phyloP scores from a whole-genome alignment of 2,888 invertebrate species.

The Cepaea hortensis region DNA sequence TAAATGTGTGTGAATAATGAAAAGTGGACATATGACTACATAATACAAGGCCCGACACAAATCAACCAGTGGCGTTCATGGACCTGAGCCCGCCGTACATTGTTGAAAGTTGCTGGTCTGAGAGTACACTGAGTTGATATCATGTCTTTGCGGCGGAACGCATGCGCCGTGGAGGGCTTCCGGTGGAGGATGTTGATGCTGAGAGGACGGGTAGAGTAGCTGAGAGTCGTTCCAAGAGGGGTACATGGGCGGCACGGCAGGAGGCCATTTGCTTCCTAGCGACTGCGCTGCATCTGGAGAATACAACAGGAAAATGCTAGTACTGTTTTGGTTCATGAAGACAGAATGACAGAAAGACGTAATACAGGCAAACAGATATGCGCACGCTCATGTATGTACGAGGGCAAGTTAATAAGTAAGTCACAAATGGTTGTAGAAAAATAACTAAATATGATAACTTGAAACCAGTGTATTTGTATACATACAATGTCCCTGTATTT shows the following conservation, averaged over 20 bases:
- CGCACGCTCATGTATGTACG: not conserved
- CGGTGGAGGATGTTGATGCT: conserved; percentile 46
- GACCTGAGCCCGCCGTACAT: conserved; percentile 46
- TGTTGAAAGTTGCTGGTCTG: conserved; percentile 51
- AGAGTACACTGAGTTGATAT: conserved; percentile 43
- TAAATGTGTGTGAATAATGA: not conserved
- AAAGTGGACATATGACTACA: not conserved
- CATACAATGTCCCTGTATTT: no score
- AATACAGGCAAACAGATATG: not conserved
- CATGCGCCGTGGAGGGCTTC: conserved; percentile 45
- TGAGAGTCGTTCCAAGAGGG: conserved; percentile 52
- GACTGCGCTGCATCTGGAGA: conserved; percentile 51
- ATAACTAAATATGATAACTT: no score
- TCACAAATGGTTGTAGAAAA: no score
- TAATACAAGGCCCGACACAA: not conserved
- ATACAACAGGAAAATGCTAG: not conserved
- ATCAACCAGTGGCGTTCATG: conserved; percentile 1
- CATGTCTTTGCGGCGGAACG: conserved; percentile 47
- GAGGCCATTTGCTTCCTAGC: conserved; percentile 52
- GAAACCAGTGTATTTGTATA: no score
- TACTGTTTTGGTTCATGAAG: no score
- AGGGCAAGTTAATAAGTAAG: no score
- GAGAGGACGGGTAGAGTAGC: conserved; percentile 47
- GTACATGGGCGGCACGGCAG: conserved; percentile 51
- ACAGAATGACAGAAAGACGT: not conserved